Evolutionary conservation across 2,888 invertebrate genomes (phyloP), one percentile per base, ranked within the genome.

Genomic region (Lamproptera curius): DNA sequence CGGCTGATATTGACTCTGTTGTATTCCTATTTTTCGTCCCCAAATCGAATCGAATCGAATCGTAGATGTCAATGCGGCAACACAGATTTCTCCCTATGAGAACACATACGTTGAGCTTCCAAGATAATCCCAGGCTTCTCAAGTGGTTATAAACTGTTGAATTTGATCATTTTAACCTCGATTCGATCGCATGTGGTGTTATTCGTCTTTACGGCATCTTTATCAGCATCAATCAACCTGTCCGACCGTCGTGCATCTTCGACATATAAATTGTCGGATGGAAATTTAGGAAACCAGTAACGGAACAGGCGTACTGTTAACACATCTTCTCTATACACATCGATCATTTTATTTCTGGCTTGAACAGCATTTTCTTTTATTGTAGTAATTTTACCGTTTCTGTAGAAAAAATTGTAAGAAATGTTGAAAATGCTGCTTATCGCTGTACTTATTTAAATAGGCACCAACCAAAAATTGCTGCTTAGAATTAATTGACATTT

Each of bases 401-500:
- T 52, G 51, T 52, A 52, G 16, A 38, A 37, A 42, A n/a, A 42
- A 41, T 3, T 31, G 13, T 38, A 31, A 42, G 26, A 40, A 16
- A 40, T 40, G 28, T 9, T 16, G 16, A 16, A 35, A 53, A 53
- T 53, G 40, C 44, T 44, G 53, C 34, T 50, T 46, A 23, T 50
- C 6, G 16, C 46, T 50, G 35, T 56, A 51, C 50, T 52, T 54
- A 48, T 55, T 55, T 56, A 34, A 59, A 46, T 49, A 51, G 50
- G 49, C 40, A 54, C 52, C 51, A 56, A 54, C 38, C 49, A 57
- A 58, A 60, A 57, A 53, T 46, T 58, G 52, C 46, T 55, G 52
- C 49, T 38, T 49, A 56, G 42, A 55, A 52, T 55, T 34, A 52
- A 54, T 50, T 26, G 42, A 31, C 50, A 9, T 39, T 57, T 58